phyloP scores from a whole-genome alignment of 2,888 invertebrate genomes.

The Bunonema sp. region DNA sequence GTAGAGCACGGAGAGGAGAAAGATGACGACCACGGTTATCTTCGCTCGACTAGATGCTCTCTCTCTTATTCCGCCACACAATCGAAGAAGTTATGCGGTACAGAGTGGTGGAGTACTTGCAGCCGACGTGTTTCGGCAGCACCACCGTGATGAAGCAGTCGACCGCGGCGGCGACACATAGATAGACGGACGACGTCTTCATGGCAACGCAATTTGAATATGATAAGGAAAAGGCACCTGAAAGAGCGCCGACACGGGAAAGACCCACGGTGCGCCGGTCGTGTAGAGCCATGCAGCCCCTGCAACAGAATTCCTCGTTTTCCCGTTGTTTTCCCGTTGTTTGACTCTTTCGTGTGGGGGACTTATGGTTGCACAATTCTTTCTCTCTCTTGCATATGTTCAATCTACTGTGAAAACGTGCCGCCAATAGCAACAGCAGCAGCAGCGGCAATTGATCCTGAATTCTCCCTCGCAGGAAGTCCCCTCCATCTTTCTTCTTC shows the following conservation, averaged over 20 bases:
- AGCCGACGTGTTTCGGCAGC: slow-evolving; percentile 14
- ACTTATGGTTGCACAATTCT: too few species aligned
- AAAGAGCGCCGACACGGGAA: slow-evolving; percentile 39
- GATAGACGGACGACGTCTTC: slow-evolving; percentile 24
- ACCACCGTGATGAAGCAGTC: slow-evolving; percentile 35
- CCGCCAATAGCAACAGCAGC: too few species aligned
- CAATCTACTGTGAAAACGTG: too few species aligned
- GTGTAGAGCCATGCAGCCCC: slow-evolving; percentile 34
- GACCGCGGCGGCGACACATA: slow-evolving; percentile 41
- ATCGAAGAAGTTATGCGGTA: too few species aligned
- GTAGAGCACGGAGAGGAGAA: slow-evolving; percentile 27
- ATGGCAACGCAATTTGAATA: not conserved
- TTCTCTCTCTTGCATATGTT: too few species aligned
- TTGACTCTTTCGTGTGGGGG: too few species aligned
- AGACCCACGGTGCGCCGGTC: slow-evolving; percentile 31
- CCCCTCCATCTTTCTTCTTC: too few species aligned
- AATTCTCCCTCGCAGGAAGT: too few species aligned
- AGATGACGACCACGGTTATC: slow-evolving; percentile 21
- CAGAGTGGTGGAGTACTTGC: not conserved
- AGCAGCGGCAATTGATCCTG: too few species aligned
- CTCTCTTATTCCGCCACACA: too few species aligned
- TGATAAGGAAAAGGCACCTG: slow-evolving; percentile 24
- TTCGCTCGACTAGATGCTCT: slow-evolving; percentile 37
- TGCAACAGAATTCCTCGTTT: too few species aligned
- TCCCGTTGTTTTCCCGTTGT: too few species aligned